These are phyloP conservation scores for Nannoperca obscura DNA, from an alignment of 2,797 vertebrate genomes.

Conservation along the genomic window DNA sequence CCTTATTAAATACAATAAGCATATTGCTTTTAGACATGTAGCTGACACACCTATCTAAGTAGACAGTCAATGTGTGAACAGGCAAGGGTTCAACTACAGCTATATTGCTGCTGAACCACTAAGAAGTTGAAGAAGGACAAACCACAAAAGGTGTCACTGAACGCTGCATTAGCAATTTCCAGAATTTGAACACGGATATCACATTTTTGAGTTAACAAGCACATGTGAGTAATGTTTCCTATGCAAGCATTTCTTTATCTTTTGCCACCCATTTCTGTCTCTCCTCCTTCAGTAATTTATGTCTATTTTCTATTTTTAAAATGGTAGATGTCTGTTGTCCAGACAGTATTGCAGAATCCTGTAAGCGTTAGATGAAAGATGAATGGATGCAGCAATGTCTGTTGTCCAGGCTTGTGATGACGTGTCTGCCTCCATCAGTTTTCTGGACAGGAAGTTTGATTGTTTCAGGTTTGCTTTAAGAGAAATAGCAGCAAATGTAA, in stretches of 20 bases:
- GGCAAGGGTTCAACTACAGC: conserved; percentile 14
- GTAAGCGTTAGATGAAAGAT: conserved; percentile 15
- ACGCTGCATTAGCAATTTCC: not conserved
- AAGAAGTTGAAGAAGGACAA: not conserved
- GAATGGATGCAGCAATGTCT: conserved; percentile 6
- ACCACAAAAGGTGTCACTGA: not conserved
- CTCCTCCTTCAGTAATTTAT: not conserved
- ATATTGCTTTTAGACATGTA: conserved; percentile 1
- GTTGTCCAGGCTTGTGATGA: conserved; percentile 30
- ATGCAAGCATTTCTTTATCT: not conserved
- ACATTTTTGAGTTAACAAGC: not conserved
- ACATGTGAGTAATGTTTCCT: not conserved
- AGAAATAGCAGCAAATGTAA: conserved; percentile 1
- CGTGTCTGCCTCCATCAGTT: not conserved
- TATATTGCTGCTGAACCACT: conserved; percentile 4
- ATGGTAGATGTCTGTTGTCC: conserved; percentile 8
- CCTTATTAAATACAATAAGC: conserved; percentile 6
- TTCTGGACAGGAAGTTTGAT: conserved; percentile 34
- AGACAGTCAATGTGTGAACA: not conserved
- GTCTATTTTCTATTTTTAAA: conserved; percentile 6
- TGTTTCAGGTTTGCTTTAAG: too few species aligned
- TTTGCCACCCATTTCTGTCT: conserved; percentile 1
- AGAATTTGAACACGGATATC: not conserved
- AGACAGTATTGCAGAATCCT: not conserved
- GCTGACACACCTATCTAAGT: not conserved